A percentile compares a stretch with the other conserved stretches of the same genome.
Conservation (phyloP, 2,888 invertebrate species). For the Odontomyia ornata region DNA sequence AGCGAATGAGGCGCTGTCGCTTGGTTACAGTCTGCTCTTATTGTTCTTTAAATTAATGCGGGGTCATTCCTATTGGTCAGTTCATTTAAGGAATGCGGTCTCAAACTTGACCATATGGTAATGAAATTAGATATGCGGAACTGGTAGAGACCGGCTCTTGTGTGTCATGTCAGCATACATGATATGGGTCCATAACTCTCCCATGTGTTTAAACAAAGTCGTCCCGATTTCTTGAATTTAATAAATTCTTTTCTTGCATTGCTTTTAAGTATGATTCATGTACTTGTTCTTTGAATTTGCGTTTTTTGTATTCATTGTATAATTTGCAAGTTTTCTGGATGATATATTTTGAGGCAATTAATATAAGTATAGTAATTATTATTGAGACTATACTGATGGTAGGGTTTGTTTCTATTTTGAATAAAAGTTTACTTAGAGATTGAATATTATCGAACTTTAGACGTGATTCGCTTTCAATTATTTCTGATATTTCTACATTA, state of each 20-base stretch:
- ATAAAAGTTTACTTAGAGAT: background rate
- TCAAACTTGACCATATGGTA: too few species aligned
- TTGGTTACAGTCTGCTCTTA: too few species aligned
- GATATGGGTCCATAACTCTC: slow-evolving; percentile 1
- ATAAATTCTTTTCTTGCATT: background rate
- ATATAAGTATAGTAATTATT: background rate
- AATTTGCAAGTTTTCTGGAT: background rate
- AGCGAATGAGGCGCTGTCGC: too few species aligned
- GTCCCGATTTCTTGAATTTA: background rate
- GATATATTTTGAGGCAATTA: background rate
- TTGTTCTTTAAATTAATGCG: too few species aligned
- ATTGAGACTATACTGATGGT: background rate
- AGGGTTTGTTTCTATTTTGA: background rate
- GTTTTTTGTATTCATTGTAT: slow-evolving; percentile 8
- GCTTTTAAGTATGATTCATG: background rate
- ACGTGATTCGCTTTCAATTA: too few species aligned
- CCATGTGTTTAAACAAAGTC: background rate
- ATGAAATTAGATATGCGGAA: too few species aligned
- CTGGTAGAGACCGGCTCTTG: too few species aligned
- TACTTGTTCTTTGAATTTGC: background rate
- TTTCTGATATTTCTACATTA: background rate
- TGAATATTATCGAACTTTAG: slow-evolving; percentile 12
- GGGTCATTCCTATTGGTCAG: too few species aligned
- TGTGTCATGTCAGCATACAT: too few species aligned
- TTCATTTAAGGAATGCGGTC: too few species aligned